These are phyloP conservation scores for Hypsopygia costalis DNA, from an alignment of 2,888 invertebrate species.

Conservation along the genomic window DNA sequence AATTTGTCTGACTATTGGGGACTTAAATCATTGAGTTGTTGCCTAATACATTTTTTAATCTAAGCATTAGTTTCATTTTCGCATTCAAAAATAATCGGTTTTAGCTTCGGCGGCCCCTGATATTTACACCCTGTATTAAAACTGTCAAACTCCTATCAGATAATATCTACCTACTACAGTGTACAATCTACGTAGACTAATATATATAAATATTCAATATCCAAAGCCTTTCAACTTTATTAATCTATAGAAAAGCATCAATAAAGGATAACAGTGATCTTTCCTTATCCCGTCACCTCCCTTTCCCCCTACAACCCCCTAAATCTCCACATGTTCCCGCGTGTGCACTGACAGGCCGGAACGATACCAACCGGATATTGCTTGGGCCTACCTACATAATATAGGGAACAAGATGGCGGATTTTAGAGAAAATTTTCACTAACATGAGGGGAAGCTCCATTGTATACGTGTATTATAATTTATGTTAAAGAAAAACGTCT, in stretches of 20 bases:
- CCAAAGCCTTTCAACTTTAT: conserved; percentile 6
- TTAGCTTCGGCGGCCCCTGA: no score
- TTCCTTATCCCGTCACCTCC: conserved; percentile 16
- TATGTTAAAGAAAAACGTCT: not conserved
- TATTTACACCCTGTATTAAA: no score
- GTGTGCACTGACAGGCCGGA: conserved; percentile 34
- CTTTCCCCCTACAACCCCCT: conserved; percentile 12
- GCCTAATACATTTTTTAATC: no score
- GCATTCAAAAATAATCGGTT: no score
- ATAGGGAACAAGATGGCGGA: conserved; percentile 1
- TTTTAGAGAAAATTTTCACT: conserved; percentile 8
- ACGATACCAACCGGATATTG: conserved; percentile 39
- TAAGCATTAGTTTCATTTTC: no score
- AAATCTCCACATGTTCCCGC: conserved; percentile 29
- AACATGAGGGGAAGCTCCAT: conserved; percentile 1
- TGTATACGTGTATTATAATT: not conserved
- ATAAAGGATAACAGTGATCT: conserved; percentile 21
- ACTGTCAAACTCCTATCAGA: no score
- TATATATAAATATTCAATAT: conserved; percentile 10
- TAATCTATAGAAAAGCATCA: conserved; percentile 16
- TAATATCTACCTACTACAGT: no score
- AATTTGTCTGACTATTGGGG: no score
- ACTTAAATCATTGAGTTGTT: no score
- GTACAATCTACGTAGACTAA: no score
- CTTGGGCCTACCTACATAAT: conserved; percentile 24